phyloP scores from a whole-genome alignment of 2,888 invertebrate species.

The Ceramica pisi region DNA sequence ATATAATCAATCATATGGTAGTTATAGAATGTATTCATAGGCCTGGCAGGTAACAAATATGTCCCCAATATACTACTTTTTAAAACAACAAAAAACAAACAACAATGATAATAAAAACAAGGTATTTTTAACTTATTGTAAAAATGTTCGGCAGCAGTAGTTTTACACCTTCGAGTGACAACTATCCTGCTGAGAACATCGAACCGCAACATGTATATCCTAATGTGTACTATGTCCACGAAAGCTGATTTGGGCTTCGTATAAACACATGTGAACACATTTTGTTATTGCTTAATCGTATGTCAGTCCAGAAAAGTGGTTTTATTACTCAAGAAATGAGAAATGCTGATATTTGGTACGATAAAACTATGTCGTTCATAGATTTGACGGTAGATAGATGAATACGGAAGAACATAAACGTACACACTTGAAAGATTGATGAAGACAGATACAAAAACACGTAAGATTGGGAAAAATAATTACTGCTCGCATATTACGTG shows the following conservation, averaged over 20 bases:
- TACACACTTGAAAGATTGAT: background rate
- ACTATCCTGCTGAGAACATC: slow-evolving; percentile 33
- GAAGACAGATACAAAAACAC: background rate
- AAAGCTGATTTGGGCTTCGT: slow-evolving; percentile 42
- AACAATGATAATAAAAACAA: slow-evolving; percentile 19
- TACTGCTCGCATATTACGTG: background rate
- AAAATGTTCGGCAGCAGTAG: slow-evolving; percentile 25
- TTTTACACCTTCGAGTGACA: slow-evolving; percentile 43
- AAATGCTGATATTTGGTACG: slow-evolving; percentile 54
- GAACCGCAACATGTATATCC: slow-evolving; percentile 21
- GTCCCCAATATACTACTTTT: background rate
- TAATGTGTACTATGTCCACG: slow-evolving; percentile 30
- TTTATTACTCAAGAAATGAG: slow-evolving; percentile 28
- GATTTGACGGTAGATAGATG: slow-evolving; percentile 53
- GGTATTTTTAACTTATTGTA: background rate
- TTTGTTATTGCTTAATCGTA: slow-evolving; percentile 53
- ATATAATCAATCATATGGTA: slow-evolving; percentile 1
- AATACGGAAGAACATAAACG: slow-evolving; percentile 6
- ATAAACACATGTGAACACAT: slow-evolving; percentile 63
- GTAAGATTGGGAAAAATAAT: slow-evolving; percentile 1
- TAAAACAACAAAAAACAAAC: slow-evolving; percentile 8
- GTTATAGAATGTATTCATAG: slow-evolving; percentile 17
- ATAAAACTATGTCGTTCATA: slow-evolving; percentile 59
- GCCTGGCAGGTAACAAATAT: background rate
- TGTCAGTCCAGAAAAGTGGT: slow-evolving; percentile 51